Evolutionary conservation across 2,113 vertebrate species (phyloP).

Genomic region (Paratilapia polleni): DNA sequence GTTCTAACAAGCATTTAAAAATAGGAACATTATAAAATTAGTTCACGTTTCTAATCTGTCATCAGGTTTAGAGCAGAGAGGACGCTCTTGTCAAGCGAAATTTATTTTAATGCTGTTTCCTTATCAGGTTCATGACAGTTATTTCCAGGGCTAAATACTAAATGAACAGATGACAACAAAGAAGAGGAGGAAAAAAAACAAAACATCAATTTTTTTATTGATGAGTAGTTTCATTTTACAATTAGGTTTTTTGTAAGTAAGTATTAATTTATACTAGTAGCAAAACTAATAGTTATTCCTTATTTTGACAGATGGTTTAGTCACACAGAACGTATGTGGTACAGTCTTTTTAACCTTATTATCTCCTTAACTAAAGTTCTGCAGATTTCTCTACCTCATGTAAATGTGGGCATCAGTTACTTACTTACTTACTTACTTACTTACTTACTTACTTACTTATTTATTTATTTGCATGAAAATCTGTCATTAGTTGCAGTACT

Average conservation of each 20-base stretch:
- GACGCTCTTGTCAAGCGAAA: neutral
- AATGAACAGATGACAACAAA: neutral
- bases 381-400: conserved; percentile 7
- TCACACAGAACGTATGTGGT: neutral
- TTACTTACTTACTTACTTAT: too few species aligned
- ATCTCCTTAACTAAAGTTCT: neutral
- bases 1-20: neutral
- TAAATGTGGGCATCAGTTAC: neutral
- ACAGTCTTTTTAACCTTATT: neutral
- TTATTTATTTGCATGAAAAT: neutral
- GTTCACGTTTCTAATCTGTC: neutral
- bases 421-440: too few species aligned
- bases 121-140: neutral
- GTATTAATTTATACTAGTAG: neutral
- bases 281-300: neutral
- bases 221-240: neutral
- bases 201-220: neutral
- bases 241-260: neutral
- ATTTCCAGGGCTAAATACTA: neutral
- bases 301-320: neutral
- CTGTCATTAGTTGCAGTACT: neutral
- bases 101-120: neutral
- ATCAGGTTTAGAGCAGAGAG: neutral
- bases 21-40: neutral
- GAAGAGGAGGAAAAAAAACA: neutral